Base-by-base conservation (phyloP, 1,140 invertebrate species). In the Dendroctonus valens region DNA sequence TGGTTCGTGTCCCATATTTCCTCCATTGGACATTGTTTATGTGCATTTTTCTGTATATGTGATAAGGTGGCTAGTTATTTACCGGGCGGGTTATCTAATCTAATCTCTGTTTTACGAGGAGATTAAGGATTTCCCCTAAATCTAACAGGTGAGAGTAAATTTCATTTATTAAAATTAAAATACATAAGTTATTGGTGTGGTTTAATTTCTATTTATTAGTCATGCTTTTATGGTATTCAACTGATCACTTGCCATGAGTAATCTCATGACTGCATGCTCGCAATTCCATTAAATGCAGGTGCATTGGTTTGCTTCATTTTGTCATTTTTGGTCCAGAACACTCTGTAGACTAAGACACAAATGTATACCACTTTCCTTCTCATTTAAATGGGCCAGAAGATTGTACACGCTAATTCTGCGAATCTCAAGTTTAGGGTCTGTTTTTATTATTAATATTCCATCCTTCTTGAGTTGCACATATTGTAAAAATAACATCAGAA, bases 1-100 rank as follows among this genome's bases (percentile, higher is more conserved):
- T 26, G 40, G 55, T 58, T n/a, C 42, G 26, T 62, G 60, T 62
- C 49, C 60, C 41, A 62, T 62, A 62, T 62, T 62, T 62, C 38
- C 7, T 50, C 6, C 14, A 8, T n/a, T 12, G 14, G 6, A 15
- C 11, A 5, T 39, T 50, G 7, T 14, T 14, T n/a, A 7, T 37
- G 8, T n/a, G 8, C 51, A 12, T 41, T 15, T 11, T 40, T 7
- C 51, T n/a, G 11, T 26, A 8, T 12, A n/a, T 12, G 7, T 38
- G 7, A 44, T 50, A 50, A 6, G 8, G n/a, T 50, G 48, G 15
- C 14, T 50, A 26, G 46, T 9, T 60, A 62, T 62, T 62, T 62
- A 62, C 11, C 50, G 50, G 50, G 14, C 51, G 51, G 38, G 5
- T 14, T 62, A 53, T 62, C 49, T 62, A 53, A 62, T 62, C 60